Evolutionary conservation across 2,797 vertebrate genomes (phyloP).

Genomic region (Buceros bicornis): DNA sequence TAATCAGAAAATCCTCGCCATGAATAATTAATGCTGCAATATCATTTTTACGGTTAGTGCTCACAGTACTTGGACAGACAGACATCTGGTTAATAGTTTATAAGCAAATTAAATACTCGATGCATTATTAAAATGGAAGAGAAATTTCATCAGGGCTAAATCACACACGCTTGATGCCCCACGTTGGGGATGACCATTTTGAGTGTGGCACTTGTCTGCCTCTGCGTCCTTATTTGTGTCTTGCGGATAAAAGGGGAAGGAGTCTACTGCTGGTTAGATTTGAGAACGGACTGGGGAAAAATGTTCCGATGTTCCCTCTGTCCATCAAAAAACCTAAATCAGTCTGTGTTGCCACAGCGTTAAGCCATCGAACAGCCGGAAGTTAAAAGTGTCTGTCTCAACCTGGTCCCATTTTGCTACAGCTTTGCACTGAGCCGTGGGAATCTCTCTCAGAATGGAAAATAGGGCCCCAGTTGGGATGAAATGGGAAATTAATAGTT

Average conservation of each 20-base stretch:
- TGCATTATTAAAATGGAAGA: slow-evolving; percentile 31
- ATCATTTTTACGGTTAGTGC: slow-evolving; percentile 20
- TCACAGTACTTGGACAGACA: slow-evolving; percentile 39
- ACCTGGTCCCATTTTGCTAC: background rate
- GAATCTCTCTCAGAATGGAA: background rate
- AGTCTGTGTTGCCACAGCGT: background rate
- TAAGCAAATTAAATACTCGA: slow-evolving; percentile 52
- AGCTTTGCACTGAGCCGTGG: background rate
- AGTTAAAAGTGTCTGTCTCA: background rate
- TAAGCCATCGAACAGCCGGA: background rate
- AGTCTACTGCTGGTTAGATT: background rate
- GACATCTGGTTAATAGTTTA: slow-evolving; percentile 52
- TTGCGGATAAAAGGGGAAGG: background rate
- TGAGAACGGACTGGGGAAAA: background rate
- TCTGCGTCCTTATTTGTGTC: background rate
- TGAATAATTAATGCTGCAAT: slow-evolving; percentile 41
- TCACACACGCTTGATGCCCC: background rate
- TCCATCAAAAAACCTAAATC: background rate
- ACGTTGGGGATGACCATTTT: background rate
- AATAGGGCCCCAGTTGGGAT: background rate
- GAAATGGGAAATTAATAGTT: slow-evolving; percentile 3
- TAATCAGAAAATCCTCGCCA: slow-evolving; percentile 14
- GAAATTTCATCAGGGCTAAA: slow-evolving; percentile 19
- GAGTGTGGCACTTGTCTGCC: background rate
- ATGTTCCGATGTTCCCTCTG: background rate